Percentiles rank a stretch among this genome's conserved stretches.
phyloP scores from a whole-genome alignment of 2,113 vertebrate genomes.

The Poicephalus meyeri region DNA sequence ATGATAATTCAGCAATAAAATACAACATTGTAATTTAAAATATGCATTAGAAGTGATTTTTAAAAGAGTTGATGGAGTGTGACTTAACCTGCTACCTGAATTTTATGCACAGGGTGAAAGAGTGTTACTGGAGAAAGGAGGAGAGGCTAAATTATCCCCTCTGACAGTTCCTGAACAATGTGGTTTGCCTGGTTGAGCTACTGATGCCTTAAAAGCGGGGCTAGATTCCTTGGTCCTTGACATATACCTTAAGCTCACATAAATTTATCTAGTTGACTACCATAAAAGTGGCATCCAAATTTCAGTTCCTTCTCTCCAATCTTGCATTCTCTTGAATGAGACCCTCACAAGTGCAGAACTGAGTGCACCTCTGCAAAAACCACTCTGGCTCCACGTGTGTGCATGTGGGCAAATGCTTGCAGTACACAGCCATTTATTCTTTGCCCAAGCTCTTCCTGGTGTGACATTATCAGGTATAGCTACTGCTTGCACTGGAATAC shows the following conservation, averaged over 20 bases:
- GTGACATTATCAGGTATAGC: neutral
- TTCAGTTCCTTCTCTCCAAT: neutral
- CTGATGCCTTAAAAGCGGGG: neutral
- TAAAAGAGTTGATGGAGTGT: conserved; percentile 10
- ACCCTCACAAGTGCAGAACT: neutral
- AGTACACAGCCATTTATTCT: neutral
- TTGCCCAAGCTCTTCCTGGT: neutral
- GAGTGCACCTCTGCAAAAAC: neutral
- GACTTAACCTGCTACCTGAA: conserved; percentile 43
- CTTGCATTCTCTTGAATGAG: neutral
- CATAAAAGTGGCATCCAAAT: neutral
- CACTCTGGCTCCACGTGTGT: fast-evolving
- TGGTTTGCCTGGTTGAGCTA: neutral
- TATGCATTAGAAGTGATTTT: conserved; percentile 55
- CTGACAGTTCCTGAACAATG: conserved; percentile 39
- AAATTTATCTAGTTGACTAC: neutral
- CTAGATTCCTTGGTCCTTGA: neutral
- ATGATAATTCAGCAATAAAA: conserved; percentile 52
- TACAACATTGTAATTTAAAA: conserved; percentile 56
- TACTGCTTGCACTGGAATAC: neutral
- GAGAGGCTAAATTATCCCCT: conserved; percentile 1
- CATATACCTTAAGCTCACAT: neutral
- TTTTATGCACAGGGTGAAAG: conserved; percentile 42
- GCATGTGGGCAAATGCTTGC: fast-evolving
- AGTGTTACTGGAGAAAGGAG: neutral